These are phyloP conservation scores for Amblyjoppa fuscipennis DNA, from an alignment of 2,888 invertebrate genomes.

Conservation along the genomic window DNA sequence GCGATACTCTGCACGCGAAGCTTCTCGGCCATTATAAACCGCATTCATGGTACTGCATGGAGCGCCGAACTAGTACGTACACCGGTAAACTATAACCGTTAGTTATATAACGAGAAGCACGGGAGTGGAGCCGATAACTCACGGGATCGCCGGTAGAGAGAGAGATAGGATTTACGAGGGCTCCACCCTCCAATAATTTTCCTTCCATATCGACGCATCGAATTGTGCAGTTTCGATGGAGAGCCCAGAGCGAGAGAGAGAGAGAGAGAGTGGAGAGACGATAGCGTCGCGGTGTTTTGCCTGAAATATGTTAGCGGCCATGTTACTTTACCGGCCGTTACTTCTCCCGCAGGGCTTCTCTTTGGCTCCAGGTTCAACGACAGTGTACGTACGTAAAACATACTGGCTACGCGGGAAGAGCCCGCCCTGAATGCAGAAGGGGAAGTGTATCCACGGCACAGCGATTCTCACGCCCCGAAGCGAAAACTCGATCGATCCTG, in stretches of 20 bases:
- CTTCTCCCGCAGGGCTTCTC: conserved; percentile 31
- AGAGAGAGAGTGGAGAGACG: background rate
- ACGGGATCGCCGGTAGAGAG: conserved; percentile 36
- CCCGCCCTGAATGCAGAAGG: conserved; percentile 11
- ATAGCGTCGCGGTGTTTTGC: conserved; percentile 40
- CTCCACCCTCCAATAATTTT: conserved; percentile 54
- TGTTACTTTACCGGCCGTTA: conserved; percentile 31
- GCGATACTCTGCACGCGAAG: background rate
- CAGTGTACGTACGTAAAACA: conserved; percentile 9
- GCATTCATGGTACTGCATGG: background rate
- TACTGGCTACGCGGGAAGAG: background rate
- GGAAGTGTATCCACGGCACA: conserved; percentile 32
- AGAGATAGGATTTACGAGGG: conserved; percentile 49
- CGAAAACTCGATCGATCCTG: conserved; percentile 62
- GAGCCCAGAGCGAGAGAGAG: background rate
- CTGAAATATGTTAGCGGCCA: conserved; percentile 56
- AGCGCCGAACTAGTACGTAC: background rate
- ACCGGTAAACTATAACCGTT: conserved; percentile 42
- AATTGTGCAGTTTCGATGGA: conserved; percentile 53
- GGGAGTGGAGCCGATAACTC: conserved; percentile 54
- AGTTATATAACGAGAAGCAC: conserved; percentile 21
- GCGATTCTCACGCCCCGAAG: conserved; percentile 41
- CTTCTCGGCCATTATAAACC: conserved; percentile 9
- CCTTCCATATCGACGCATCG: conserved; percentile 42
- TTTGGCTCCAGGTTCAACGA: conserved; percentile 40